Conservation (phyloP, 2,888 invertebrate genomes). For the Rhabditoides inermis region DNA sequence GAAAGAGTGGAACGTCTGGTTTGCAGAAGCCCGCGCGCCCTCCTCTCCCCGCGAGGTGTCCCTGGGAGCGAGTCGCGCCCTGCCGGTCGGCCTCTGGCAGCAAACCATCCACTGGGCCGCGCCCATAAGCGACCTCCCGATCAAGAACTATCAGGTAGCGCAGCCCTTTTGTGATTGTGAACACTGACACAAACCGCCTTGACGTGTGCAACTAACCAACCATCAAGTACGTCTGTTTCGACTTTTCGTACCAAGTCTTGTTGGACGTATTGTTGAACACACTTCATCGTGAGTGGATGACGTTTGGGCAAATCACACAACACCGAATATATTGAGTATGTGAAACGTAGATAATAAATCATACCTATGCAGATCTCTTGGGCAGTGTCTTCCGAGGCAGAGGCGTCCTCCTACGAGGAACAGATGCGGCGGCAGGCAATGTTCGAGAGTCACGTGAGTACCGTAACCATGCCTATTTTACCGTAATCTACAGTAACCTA, state of each 20-base stretch:
- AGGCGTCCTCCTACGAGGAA: constrained; percentile 26
- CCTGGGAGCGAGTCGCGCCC: constrained; percentile 19
- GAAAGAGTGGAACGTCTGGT: neutral
- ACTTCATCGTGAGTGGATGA: too few species aligned
- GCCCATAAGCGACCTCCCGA: constrained; percentile 47
- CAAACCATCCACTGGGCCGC: constrained; percentile 40
- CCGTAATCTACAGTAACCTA: too few species aligned
- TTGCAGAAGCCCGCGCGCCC: constrained; percentile 40
- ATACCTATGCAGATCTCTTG: constrained; percentile 22
- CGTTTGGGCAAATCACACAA: neutral
- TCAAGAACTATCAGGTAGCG: constrained; percentile 44
- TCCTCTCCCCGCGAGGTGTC: constrained; percentile 36
- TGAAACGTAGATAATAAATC: neutral
- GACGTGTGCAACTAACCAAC: too few species aligned
- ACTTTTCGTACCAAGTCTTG: too few species aligned
- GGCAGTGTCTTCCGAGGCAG: constrained; percentile 17
- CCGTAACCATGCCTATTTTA: too few species aligned
- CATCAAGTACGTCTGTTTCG: too few species aligned
- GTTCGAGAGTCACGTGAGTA: neutral
- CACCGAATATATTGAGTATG: neutral
- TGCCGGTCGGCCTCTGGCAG: constrained; percentile 25
- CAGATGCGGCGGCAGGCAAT: constrained; percentile 16
- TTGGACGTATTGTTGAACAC: too few species aligned
- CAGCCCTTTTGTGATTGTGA: too few species aligned
- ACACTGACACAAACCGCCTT: too few species aligned